Base-by-base conservation (phyloP, 2,113 vertebrate species). In the Paralichthys olivaceus region DNA sequence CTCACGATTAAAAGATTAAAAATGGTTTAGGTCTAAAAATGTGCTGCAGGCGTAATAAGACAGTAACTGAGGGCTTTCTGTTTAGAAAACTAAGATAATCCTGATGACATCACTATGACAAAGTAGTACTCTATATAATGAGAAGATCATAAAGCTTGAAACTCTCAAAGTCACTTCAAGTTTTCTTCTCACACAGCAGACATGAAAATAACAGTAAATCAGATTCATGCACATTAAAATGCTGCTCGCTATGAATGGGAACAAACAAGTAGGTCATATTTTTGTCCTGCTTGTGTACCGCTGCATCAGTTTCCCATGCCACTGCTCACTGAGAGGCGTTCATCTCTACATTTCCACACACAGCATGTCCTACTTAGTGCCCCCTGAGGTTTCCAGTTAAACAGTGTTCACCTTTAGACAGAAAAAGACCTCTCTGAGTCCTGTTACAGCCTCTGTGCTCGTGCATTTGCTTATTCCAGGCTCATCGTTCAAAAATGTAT, bases 321-420 rank as follows among this genome's bases (percentile, higher is more conserved):
- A 74, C 71, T 72, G 29, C 69, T 79, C 62, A 67, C 40, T 47
- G 72, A 71, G 59, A 86, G 72, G 69, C 76, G 67, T 85, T 85
- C 77, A 67, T 75, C 72, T 83, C 72, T 32, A 23, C 76, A 71
- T 69, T 73, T 85, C 69, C 79, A 79, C 76, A 80, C 71, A 69
- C 72, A 78, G 68, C 69, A 58, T 85, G 88, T 85, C 91, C 89
- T 87, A 90, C 80, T 90, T 91, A 61, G 13, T 28, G 67, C 55
- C 90, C 81, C 81, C 68, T 14, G 86, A 87, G 91, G 83, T 61
- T 79, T 68, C 73, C 71, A 76, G 78, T 84, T 80, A 84, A 90
- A 88, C 87, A 82, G 58, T 77, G 67, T 83, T 90, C 90, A 91
- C 85, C 86, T 87, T 87, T 87, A 80, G 69, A 75, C 51, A 49